phyloP scores from a whole-genome alignment of 2,113 vertebrate genomes.

The Australoheros scitulus region DNA sequence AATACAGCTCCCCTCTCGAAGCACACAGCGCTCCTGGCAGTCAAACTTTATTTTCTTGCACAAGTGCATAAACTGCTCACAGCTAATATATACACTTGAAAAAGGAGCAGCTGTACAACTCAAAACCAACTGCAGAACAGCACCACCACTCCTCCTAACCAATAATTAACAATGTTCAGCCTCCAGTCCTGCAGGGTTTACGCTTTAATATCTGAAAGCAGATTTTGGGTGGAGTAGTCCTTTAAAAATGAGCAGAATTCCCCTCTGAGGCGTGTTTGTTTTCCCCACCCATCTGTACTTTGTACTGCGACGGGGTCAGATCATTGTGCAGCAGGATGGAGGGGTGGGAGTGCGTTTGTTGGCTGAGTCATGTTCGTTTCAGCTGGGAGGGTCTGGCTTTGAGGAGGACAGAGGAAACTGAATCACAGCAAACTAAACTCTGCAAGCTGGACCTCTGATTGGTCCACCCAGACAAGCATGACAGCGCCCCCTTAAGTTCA shows the following conservation, averaged over 20 bases:
- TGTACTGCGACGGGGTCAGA: not conserved
- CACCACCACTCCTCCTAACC: not conserved
- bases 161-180: fast-evolving
- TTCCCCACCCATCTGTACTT: conserved; percentile 42
- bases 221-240: not conserved
- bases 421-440: not conserved
- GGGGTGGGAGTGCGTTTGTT: not conserved
- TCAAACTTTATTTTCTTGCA: not conserved
- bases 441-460: not conserved
- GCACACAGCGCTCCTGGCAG: not conserved
- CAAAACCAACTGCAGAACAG: not conserved
- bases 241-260: conserved; percentile 27
- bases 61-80: too few relatives aligned
- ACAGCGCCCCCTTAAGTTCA: not conserved
- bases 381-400: not conserved
- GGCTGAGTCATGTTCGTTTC: conserved; percentile 21
- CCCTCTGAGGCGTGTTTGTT: conserved; percentile 49
- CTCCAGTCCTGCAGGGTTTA: not conserved
- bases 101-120: not conserved
- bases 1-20: not conserved
- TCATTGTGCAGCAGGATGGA: conserved; percentile 33
- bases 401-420: not conserved
- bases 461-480: not conserved
- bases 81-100: fast-evolving
- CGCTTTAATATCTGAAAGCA: not conserved